Evolutionary conservation across 2,888 invertebrate genomes (phyloP).

Genomic region (Nesidiocoris tenuis): DNA sequence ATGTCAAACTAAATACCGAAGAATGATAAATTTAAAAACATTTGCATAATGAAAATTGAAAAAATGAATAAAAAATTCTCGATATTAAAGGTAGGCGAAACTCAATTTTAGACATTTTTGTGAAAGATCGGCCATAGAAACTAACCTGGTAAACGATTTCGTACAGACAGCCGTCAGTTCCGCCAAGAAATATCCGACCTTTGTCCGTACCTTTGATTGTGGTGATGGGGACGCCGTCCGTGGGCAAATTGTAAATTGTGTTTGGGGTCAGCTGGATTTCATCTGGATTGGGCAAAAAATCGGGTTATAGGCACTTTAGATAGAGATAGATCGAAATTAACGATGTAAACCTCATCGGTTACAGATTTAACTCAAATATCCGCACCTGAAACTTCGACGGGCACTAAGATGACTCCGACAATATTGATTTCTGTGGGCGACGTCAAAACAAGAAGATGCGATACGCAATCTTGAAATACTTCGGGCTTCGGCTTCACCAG

Average conservation of each 20-base stretch:
- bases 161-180: conserved; percentile 90
- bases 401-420: conserved; percentile 66
- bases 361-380: too few species aligned
- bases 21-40: too few species aligned
- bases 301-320: too few species aligned
- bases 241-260: conserved; percentile 88
- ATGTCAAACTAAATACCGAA: too few species aligned
- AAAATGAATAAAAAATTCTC: too few species aligned
- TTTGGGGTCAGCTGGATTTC: conserved; percentile 91
- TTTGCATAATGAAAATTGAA: too few species aligned
- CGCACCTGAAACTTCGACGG: conserved; percentile 53
- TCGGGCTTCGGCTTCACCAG: conserved; percentile 83
- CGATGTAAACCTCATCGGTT: too few species aligned
- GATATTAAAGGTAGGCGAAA: background rate
- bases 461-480: conserved; percentile 87
- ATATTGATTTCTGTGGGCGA: conserved; percentile 94
- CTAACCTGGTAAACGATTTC: conserved; percentile 89
- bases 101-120: background rate
- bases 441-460: conserved; percentile 84
- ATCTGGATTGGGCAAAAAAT: too few species aligned
- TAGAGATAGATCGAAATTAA: background rate
- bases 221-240: conserved; percentile 82
- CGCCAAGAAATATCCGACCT: conserved; percentile 92
- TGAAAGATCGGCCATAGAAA: background rate
- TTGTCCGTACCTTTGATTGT: conserved; percentile 75